phyloP scores from a whole-genome alignment of 2,113 vertebrate species.

The Spermophilus dauricus region DNA sequence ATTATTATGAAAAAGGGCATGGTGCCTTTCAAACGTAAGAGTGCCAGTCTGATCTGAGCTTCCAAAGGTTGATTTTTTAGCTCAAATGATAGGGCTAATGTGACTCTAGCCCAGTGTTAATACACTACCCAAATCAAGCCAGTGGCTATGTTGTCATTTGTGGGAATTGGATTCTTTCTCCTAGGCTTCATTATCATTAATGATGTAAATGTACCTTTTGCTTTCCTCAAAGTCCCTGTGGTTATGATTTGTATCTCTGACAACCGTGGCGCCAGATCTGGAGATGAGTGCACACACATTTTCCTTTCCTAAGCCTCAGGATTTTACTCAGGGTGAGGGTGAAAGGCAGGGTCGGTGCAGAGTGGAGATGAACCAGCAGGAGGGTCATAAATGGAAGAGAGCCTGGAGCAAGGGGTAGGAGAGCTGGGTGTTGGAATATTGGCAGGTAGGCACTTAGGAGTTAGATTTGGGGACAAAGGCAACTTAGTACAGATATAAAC shows the following conservation, averaged over 20 bases:
- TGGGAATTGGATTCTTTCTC: neutral
- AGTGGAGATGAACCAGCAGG: neutral
- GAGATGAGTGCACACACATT: neutral
- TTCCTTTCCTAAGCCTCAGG: neutral
- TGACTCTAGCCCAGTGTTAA: neutral
- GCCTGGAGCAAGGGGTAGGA: neutral
- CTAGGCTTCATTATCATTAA: neutral
- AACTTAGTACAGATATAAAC: neutral
- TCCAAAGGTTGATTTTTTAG: conserved; percentile 1
- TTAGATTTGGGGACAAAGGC: neutral
- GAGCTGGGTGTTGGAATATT: neutral
- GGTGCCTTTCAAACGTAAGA: neutral
- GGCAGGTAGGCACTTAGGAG: neutral
- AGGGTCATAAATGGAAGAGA: rapidly evolving
- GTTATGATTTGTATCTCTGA: neutral
- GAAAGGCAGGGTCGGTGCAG: neutral
- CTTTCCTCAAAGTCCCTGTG: neutral
- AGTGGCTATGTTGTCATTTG: neutral
- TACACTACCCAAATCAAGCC: neutral
- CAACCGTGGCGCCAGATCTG: neutral
- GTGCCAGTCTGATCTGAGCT: neutral
- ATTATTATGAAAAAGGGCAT: neutral
- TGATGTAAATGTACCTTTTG: neutral
- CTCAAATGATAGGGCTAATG: neutral
- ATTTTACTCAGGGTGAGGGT: neutral